Evolutionary conservation across 2,797 vertebrate genomes (phyloP).

Genomic region (Fistularia commersonii): DNA sequence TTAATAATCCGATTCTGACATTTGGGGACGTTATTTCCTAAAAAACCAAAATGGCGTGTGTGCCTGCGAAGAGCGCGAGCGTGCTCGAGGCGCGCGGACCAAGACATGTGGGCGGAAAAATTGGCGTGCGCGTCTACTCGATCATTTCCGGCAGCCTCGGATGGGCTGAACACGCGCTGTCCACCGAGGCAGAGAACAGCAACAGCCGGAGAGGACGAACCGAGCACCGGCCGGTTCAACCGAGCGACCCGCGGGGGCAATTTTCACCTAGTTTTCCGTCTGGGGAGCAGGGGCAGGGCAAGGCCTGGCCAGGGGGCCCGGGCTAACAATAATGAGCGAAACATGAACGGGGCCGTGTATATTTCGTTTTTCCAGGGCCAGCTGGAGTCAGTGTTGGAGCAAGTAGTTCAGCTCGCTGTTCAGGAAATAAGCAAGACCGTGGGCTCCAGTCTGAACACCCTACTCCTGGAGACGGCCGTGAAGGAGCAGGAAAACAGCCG

Average conservation of each 20-base stretch:
- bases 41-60: conserved; percentile 64
- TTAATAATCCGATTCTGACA: conserved; percentile 3
- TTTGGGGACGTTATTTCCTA: conserved; percentile 18
- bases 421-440: conserved; percentile 78
- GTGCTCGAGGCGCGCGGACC: conserved; percentile 14
- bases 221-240: conserved; percentile 19
- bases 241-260: conserved; percentile 12
- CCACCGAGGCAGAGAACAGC: conserved; percentile 18
- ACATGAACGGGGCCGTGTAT: conserved; percentile 80
- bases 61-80: conserved; percentile 21
- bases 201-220: conserved; percentile 5
- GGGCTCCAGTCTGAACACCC: conserved; percentile 71
- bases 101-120: conserved; percentile 51
- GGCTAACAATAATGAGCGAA: conserved; percentile 63
- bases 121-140: conserved; percentile 42
- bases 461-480: conserved; percentile 74
- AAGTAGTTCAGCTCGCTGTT: conserved; percentile 79
- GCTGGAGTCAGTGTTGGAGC: conserved; percentile 79
- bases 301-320: conserved; percentile 26
- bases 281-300: conserved; percentile 3
- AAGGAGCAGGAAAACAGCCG: conserved; percentile 77
- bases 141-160: conserved; percentile 46
- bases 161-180: conserved; percentile 42
- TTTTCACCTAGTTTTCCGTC: conserved; percentile 23
- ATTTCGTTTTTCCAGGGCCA: conserved; percentile 83